phyloP scores from a whole-genome alignment of 1,140 invertebrate species.

The Saxidomus purpurata region DNA sequence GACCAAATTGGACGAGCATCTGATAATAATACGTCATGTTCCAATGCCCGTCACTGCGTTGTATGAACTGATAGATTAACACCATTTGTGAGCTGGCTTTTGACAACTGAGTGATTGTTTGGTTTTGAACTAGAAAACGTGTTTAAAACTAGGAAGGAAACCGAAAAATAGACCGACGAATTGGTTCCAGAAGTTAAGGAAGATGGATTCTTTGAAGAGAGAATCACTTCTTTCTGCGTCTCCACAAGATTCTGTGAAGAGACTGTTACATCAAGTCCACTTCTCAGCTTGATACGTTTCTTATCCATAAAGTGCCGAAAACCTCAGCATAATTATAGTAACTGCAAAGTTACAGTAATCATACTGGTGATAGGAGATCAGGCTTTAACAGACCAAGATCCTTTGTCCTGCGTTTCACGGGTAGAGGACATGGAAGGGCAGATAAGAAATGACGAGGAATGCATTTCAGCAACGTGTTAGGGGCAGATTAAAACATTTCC shows the following conservation, averaged over 20 bases:
- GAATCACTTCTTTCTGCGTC: too few relatives aligned
- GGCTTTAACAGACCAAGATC: background rate
- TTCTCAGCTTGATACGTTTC: conserved; percentile 35
- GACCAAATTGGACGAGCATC: conserved; percentile 40
- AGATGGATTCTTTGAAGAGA: too few relatives aligned
- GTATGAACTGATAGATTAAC: background rate
- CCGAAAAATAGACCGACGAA: background rate
- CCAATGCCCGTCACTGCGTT: conserved; percentile 10
- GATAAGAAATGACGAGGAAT: conserved; percentile 50
- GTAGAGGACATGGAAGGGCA: background rate
- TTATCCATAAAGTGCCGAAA: background rate
- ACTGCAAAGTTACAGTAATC: too few relatives aligned
- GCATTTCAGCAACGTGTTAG: background rate
- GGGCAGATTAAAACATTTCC: conserved; percentile 38
- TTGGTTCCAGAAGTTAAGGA: background rate
- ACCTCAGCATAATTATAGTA: too few relatives aligned
- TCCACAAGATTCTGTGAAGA: too few relatives aligned
- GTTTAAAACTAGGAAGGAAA: background rate
- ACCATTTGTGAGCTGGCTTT: background rate
- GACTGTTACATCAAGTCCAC: background rate
- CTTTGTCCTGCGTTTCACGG: background rate
- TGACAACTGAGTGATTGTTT: conserved; percentile 29
- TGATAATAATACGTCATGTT: background rate
- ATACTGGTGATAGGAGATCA: too few relatives aligned
- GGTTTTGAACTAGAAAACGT: background rate